phyloP scores from a whole-genome alignment of 2,113 vertebrate genomes.

The Gulo gulo region DNA sequence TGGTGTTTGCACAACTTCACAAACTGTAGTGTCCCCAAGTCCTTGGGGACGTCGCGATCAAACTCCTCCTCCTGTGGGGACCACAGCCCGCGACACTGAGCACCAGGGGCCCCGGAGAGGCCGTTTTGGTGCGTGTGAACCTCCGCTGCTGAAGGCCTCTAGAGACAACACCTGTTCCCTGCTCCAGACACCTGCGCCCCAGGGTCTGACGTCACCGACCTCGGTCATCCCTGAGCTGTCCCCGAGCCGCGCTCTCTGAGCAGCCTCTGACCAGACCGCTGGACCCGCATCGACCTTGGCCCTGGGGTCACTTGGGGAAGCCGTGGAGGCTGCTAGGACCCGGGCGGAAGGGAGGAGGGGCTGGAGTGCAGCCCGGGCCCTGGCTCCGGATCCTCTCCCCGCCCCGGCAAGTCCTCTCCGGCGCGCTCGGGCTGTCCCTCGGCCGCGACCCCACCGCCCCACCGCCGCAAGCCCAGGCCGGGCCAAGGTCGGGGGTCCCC shows the following conservation, averaged over 20 bases:
- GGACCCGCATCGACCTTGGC: not conserved
- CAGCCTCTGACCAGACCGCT: not conserved
- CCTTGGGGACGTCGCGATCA: conserved; percentile 68
- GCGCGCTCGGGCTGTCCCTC: too few species aligned
- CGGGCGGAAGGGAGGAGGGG: not conserved
- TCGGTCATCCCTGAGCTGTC: not conserved
- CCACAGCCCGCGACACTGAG: not conserved
- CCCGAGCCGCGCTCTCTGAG: not conserved
- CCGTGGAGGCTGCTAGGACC: not conserved
- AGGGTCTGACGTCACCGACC: accelerated
- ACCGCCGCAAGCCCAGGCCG: not conserved
- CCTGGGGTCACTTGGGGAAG: not conserved
- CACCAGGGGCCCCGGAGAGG: not conserved
- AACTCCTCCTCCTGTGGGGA: conserved; percentile 85
- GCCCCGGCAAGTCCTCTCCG: not conserved
- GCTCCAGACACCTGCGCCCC: not conserved
- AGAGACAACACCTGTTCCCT: not conserved
- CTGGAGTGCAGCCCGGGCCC: accelerated
- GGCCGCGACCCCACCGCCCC: not conserved
- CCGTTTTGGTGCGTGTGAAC: not conserved
- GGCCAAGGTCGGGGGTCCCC: not conserved
- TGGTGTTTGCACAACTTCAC: conserved; percentile 86
- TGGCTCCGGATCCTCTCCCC: not conserved
- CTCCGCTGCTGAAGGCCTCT: not conserved
- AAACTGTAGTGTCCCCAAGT: conserved; percentile 83